A percentile compares a stretch with the other conserved stretches of the same genome.
Conservation (phyloP, 2,888 invertebrate species). For the Catocala fraxini region DNA sequence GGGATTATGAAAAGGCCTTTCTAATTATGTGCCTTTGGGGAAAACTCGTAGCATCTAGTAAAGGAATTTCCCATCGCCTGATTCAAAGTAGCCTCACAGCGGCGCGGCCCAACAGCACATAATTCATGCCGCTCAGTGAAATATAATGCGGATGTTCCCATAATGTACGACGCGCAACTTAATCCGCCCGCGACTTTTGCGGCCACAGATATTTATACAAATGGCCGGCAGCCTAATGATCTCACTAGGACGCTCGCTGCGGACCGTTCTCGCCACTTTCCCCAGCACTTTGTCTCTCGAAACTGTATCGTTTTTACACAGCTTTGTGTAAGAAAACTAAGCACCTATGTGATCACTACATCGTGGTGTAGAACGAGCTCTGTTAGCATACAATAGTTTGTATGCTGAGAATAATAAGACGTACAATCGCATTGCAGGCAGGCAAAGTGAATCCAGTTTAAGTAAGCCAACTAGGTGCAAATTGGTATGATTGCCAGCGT, state of each 20-base stretch:
- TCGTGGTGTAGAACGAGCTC: no score
- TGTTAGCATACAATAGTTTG: no score
- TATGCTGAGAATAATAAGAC: no score
- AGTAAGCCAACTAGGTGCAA: no score
- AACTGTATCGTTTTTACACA: slow-evolving; percentile 37
- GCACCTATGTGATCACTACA: slow-evolving; percentile 14
- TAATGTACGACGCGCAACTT: slow-evolving; percentile 83
- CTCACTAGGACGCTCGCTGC: slow-evolving; percentile 58
- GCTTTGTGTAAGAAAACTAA: slow-evolving; percentile 26
- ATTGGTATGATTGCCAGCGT: no score
- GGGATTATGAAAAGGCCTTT: slow-evolving; percentile 30
- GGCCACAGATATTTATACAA: slow-evolving; percentile 73
- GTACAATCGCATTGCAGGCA: no score
- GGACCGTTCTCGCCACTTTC: slow-evolving; percentile 50
- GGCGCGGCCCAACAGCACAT: slow-evolving; percentile 72
- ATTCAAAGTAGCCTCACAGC: slow-evolving; percentile 75
- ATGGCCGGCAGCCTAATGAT: slow-evolving; percentile 59
- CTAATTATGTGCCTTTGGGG: slow-evolving; percentile 41
- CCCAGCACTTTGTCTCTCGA: slow-evolving; percentile 38
- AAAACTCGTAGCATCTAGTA: slow-evolving; percentile 46
- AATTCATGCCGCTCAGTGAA: slow-evolving; percentile 81
- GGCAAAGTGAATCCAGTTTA: no score
- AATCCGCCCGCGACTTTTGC: slow-evolving; percentile 79
- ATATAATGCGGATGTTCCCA: slow-evolving; percentile 83
- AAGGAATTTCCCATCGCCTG: slow-evolving; percentile 69